These are phyloP conservation scores for Beaufortia kweichowensis DNA, from an alignment of 2,113 vertebrate genomes.

Conservation along the genomic window DNA sequence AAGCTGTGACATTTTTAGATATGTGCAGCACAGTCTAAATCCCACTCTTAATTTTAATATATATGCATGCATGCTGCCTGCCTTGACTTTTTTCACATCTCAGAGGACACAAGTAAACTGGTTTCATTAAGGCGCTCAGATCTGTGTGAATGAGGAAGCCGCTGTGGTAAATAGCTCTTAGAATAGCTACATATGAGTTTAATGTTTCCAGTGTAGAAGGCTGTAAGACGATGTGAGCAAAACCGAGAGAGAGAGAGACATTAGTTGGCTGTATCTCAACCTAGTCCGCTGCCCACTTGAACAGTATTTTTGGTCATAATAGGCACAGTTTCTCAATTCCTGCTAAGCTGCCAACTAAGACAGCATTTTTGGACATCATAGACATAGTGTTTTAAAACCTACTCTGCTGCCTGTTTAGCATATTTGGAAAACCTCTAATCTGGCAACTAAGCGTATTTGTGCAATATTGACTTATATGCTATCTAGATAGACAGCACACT, in stretches of 20 bases:
- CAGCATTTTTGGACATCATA: not conserved
- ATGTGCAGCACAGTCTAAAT: conserved; percentile 18
- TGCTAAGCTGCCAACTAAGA: not conserved
- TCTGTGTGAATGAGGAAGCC: conserved; percentile 5
- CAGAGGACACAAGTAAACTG: not conserved
- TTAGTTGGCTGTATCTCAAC: not conserved
- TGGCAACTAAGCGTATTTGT: too few species aligned
- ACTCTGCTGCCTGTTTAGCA: too few species aligned
- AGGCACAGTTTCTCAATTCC: not conserved
- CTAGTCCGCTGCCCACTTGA: not conserved
- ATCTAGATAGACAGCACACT: too few species aligned
- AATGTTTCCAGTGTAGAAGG: not conserved
- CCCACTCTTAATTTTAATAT: conserved; percentile 29
- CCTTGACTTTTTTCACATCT: conserved; percentile 13
- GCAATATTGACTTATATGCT: too few species aligned
- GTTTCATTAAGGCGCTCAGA: conserved; percentile 15
- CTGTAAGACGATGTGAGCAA: not conserved
- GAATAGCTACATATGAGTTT: conserved; percentile 5
- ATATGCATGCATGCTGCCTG: conserved; percentile 20
- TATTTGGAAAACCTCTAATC: too few species aligned
- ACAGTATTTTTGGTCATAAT: not conserved
- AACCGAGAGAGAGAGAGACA: not conserved
- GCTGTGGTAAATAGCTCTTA: not conserved
- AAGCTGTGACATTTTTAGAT: conserved; percentile 31
- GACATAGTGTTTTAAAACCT: not conserved